These are phyloP conservation scores for Leptopterna dolabrata DNA, from an alignment of 2,888 invertebrate genomes.

Conservation along the genomic window DNA sequence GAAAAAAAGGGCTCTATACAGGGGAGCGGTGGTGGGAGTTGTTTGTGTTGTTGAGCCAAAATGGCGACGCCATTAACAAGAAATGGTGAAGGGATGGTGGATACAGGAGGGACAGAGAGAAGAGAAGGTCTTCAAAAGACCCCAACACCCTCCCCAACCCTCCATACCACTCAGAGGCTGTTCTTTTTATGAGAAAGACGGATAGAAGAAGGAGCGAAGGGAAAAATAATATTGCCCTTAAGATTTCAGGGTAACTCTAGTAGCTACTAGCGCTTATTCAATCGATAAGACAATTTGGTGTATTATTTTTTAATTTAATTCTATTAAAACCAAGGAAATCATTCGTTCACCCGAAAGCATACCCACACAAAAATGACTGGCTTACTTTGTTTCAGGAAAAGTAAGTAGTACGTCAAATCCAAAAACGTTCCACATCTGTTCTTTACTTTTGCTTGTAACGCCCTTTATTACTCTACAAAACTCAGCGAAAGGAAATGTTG, in stretches of 20 bases:
- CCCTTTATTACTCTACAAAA: too few species aligned
- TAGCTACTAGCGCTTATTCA: too few species aligned
- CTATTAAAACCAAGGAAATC: too few species aligned
- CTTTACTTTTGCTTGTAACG: too few species aligned
- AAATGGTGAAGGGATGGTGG: constrained; percentile 38
- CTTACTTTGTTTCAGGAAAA: too few species aligned
- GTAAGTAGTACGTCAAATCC: too few species aligned
- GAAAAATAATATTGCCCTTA: constrained; percentile 18
- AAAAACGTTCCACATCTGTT: too few species aligned
- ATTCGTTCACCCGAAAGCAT: too few species aligned
- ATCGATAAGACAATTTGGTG: too few species aligned
- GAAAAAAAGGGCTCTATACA: constrained; percentile 11
- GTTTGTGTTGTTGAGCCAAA: constrained; percentile 49
- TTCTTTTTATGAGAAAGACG: constrained; percentile 34
- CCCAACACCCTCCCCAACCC: constrained; percentile 17
- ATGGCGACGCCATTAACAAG: constrained; percentile 50
- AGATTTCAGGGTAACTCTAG: constrained; percentile 9
- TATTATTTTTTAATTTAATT: too few species aligned
- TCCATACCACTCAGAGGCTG: not conserved
- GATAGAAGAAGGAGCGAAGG: not conserved
- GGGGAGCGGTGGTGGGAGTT: constrained; percentile 1
- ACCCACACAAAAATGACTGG: too few species aligned
- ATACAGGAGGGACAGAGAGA: constrained; percentile 25
- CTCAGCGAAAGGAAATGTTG: too few species aligned
- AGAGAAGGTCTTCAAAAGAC: constrained; percentile 43